Evolutionary conservation across 2,888 invertebrate genomes (phyloP).

Genomic region (Ametastegia equiseti): DNA sequence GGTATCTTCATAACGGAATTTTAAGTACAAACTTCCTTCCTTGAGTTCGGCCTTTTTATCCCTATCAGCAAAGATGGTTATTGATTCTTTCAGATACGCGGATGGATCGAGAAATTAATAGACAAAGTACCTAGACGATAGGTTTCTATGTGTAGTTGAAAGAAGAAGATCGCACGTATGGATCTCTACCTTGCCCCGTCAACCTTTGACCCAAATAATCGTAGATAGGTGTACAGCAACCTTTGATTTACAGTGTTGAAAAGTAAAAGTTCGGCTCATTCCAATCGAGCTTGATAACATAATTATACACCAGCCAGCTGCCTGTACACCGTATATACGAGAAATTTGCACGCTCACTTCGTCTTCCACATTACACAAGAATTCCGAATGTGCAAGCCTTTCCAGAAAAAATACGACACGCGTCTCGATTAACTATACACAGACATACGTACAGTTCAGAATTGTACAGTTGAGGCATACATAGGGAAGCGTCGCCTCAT

Average conservation of each 20-base stretch:
- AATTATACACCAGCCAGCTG: conserved; percentile 21
- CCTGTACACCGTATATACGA: not conserved
- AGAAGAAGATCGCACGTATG: not conserved
- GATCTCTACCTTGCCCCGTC: not conserved
- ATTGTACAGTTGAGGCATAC: not conserved
- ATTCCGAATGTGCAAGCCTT: not conserved
- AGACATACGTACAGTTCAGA: not conserved
- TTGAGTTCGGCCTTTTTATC: not conserved
- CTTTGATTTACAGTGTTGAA: conserved; percentile 27
- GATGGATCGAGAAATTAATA: not conserved
- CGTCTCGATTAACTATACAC: not conserved
- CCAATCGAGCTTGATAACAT: conserved; percentile 4
- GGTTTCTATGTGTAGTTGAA: not conserved
- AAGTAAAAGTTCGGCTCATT: conserved; percentile 42
- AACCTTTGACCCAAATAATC: conserved; percentile 29
- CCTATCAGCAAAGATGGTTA: no score
- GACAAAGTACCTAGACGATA: no score
- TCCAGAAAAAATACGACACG: not conserved
- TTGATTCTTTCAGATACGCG: no score
- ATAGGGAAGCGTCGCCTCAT: no score
- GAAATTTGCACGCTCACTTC: not conserved
- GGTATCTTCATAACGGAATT: not conserved
- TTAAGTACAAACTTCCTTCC: not conserved
- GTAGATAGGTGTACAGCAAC: not conserved
- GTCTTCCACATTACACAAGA: not conserved